Percentiles rank a stretch among this genome's conserved stretches.
Conservation (phyloP, 2,113 vertebrate genomes). For the Campylorhamphus procurvoides region DNA sequence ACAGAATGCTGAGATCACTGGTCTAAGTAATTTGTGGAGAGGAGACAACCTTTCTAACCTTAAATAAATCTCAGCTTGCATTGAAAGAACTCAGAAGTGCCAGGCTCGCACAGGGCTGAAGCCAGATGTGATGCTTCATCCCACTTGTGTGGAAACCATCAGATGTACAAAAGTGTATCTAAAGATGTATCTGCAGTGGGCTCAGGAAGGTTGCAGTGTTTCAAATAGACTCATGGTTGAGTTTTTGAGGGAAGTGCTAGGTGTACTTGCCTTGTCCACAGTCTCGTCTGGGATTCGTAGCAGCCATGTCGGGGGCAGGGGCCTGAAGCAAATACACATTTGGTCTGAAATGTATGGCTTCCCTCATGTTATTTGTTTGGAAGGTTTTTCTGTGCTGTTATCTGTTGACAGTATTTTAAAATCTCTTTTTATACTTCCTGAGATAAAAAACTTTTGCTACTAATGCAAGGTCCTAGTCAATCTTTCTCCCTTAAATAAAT, state of each 20-base stretch:
- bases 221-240: background rate
- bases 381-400: background rate
- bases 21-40: background rate
- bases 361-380: background rate
- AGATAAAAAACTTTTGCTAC: slow-evolving; percentile 29
- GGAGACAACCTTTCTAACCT: background rate
- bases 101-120: background rate
- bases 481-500: slow-evolving; percentile 30
- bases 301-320: background rate
- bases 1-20: background rate
- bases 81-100: background rate
- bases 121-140: background rate
- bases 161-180: background rate
- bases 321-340: background rate
- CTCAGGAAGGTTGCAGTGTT: background rate
- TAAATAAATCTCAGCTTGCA: background rate
- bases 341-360: background rate
- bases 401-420: background rate
- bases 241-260: background rate
- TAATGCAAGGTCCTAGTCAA: slow-evolving; percentile 33
- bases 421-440: background rate
- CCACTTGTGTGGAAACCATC: background rate
- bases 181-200: background rate
- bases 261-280: background rate
- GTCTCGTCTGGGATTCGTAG: background rate